phyloP scores from a whole-genome alignment of 2,113 vertebrate species.

The Tupaia chinensis region DNA sequence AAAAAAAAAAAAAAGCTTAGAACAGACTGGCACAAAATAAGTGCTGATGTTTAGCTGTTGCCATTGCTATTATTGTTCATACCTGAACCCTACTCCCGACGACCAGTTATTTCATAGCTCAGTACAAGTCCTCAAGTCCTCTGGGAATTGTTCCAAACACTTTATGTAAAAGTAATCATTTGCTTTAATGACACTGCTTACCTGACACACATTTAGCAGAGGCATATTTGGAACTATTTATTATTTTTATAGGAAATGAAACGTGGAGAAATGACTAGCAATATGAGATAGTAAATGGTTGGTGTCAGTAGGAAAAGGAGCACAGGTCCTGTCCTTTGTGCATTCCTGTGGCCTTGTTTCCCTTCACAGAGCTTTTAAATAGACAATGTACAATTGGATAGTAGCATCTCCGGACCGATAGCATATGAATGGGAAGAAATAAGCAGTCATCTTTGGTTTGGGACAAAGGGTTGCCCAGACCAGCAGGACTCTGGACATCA shows the following conservation, averaged over 20 bases:
- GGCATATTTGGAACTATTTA: neutral
- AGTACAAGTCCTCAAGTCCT: neutral
- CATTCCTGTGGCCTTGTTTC: neutral
- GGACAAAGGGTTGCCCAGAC: neutral
- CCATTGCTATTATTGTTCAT: neutral
- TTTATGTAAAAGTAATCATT: neutral
- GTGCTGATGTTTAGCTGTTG: neutral
- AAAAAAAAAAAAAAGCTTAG: neutral
- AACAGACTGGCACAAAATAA: neutral
- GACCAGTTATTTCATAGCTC: neutral
- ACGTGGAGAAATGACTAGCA: neutral
- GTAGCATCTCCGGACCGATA: neutral
- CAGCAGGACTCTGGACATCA: neutral
- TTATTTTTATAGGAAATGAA: conserved; percentile 39
- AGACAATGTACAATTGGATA: neutral
- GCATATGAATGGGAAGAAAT: neutral
- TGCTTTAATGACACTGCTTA: neutral
- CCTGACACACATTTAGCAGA: neutral
- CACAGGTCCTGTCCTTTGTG: rapidly evolving
- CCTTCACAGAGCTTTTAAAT: neutral
- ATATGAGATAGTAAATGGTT: neutral
- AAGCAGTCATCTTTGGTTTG: neutral
- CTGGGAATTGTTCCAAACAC: neutral
- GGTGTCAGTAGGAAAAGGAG: neutral
- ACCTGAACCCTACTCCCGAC: neutral